phyloP scores from a whole-genome alignment of 2,113 vertebrate species.

The Rhabdomys dilectus region DNA sequence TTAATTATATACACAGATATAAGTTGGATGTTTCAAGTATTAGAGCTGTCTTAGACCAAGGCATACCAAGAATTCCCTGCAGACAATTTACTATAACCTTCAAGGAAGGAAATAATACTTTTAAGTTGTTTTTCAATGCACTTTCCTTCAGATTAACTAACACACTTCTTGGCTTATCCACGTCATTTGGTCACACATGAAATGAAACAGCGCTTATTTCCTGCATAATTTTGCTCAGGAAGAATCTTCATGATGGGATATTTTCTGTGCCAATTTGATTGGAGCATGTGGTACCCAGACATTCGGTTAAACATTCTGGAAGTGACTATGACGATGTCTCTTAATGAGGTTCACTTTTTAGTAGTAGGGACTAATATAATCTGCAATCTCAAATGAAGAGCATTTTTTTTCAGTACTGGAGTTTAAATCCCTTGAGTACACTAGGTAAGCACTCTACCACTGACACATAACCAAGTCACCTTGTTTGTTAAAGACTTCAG shows the following conservation, averaged over 20 bases:
- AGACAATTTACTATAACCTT: not conserved
- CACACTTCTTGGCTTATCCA: slow-evolving; percentile 7
- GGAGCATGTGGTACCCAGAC: not conserved
- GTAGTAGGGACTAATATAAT: not conserved
- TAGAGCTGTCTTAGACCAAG: not conserved
- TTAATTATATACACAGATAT: not conserved
- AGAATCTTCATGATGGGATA: not conserved
- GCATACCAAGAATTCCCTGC: not conserved
- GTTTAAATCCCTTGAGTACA: not conserved
- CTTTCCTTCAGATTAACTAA: slow-evolving; percentile 48
- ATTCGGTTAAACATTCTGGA: not conserved
- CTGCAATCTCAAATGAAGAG: not conserved
- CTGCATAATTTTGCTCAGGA: slow-evolving; percentile 46
- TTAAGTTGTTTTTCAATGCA: slow-evolving; percentile 17
- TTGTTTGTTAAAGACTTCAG: not conserved
- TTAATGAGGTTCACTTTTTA: not conserved
- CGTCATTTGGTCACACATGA: not conserved
- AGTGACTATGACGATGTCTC: not conserved
- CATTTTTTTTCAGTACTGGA: not conserved
- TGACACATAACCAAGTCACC: not conserved
- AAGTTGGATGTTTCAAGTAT: not conserved
- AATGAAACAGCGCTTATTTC: slow-evolving; percentile 1
- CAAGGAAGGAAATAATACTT: slow-evolving; percentile 25
- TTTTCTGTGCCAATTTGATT: not conserved
- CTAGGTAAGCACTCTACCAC: not conserved